Evolutionary conservation across 2,113 vertebrate genomes (phyloP).

Genomic region (Cyanistes caeruleus): DNA sequence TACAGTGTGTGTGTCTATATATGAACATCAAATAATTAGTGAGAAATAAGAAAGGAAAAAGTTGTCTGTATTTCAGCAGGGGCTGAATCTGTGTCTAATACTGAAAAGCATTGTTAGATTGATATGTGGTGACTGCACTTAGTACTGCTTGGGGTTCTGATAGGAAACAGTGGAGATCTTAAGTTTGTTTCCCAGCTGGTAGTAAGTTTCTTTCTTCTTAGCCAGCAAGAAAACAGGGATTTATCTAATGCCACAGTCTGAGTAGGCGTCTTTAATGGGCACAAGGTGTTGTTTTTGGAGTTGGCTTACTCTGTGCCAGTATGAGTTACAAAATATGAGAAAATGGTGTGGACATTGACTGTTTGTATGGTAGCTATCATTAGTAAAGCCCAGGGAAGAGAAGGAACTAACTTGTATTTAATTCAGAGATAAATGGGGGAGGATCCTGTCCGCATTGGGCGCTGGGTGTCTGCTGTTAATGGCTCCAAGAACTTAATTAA

Average conservation of each 20-base stretch:
- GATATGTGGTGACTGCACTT: not conserved
- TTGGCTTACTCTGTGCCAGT: not conserved
- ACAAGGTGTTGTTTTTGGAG: accelerated
- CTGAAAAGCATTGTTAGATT: not conserved
- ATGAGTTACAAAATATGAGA: accelerated
- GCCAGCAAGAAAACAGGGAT: not conserved
- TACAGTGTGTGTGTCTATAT: accelerated
- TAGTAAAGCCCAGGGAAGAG: not conserved
- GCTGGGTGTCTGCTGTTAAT: accelerated
- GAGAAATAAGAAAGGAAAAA: not conserved
- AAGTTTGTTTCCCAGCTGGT: not conserved
- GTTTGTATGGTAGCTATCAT: not conserved
- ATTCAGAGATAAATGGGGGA: not conserved
- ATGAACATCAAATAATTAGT: not conserved
- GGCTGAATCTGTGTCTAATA: not conserved
- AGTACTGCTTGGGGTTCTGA: not conserved
- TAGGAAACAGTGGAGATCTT: not conserved
- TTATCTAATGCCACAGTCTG: not conserved
- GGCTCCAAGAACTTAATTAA: not conserved
- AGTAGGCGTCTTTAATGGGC: not conserved
- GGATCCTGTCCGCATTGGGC: not conserved
- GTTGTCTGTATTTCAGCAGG: not conserved
- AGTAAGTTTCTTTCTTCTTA: not conserved
- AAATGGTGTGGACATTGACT: not conserved
- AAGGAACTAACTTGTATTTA: not conserved